Percentiles rank a stretch among this genome's conserved stretches.
These are phyloP conservation scores for Sparidentex hasta DNA, from an alignment of 2,797 vertebrate species.

Conservation along the genomic window DNA sequence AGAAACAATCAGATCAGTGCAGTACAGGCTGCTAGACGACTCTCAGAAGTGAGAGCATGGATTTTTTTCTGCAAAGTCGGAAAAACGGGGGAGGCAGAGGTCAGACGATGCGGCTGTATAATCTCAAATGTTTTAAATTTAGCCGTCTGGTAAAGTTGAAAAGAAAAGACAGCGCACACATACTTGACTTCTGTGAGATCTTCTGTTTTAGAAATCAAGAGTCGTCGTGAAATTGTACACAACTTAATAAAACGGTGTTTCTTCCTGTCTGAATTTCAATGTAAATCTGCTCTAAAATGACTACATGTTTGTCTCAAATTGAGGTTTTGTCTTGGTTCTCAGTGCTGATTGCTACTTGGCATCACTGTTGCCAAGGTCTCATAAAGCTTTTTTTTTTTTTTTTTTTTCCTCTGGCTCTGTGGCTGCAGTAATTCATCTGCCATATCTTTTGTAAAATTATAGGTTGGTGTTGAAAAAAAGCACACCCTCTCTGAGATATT, in stretches of 20 bases:
- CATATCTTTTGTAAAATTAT: constrained; percentile 34
- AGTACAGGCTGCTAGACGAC: neutral
- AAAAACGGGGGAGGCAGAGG: constrained; percentile 1
- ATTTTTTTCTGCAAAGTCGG: constrained; percentile 32
- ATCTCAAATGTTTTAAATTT: constrained; percentile 23
- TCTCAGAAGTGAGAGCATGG: neutral
- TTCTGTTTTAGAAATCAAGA: neutral
- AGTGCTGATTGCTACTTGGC: constrained; percentile 25
- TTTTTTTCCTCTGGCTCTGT: constrained; percentile 1
- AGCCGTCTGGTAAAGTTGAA: neutral
- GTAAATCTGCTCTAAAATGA: neutral
- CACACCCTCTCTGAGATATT: constrained; percentile 12
- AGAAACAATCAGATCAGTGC: neutral
- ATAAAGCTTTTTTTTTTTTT: neutral
- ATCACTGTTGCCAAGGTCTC: constrained; percentile 11
- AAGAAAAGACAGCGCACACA: neutral
- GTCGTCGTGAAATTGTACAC: neutral
- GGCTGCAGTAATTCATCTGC: constrained; percentile 11
- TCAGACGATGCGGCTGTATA: neutral
- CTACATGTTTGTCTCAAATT: neutral
- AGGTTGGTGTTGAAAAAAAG: neutral
- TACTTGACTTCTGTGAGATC: neutral
- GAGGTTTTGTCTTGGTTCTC: neutral
- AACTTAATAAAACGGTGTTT: neutral
- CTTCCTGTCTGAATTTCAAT: neutral